These are phyloP conservation scores for Sarcophaga caerulescens DNA, from an alignment of 2,888 invertebrate genomes.

Conservation along the genomic window DNA sequence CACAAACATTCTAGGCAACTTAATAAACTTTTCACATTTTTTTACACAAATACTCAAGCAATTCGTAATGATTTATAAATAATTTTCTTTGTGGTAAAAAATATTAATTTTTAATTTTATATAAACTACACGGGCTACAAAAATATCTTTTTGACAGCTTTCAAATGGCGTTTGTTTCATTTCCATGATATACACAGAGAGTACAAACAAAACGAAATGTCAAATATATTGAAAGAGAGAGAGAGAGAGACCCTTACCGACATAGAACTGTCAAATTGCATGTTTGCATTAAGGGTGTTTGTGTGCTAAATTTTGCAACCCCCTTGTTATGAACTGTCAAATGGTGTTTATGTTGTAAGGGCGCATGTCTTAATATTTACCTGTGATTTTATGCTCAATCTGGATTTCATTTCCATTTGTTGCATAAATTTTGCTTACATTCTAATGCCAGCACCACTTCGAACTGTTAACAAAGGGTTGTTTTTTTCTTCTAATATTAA, in stretches of 20 bases:
- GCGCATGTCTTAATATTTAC: slow-evolving; percentile 44
- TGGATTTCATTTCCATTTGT: slow-evolving; percentile 18
- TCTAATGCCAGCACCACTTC: background rate
- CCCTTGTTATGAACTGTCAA: slow-evolving; percentile 32
- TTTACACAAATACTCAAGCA: background rate
- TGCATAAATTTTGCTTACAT: slow-evolving; percentile 2
- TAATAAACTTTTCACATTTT: background rate
- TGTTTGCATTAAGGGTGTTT: slow-evolving; percentile 7
- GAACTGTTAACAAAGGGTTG: slow-evolving; percentile 42
- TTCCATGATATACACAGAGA: slow-evolving; percentile 32
- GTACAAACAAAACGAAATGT: slow-evolving; percentile 5
- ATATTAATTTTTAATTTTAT: slow-evolving; percentile 37
- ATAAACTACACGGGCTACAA: slow-evolving; percentile 24
- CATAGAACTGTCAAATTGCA: slow-evolving; percentile 37
- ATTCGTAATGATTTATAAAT: background rate
- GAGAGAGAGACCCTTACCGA: background rate
- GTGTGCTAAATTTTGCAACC: slow-evolving; percentile 22
- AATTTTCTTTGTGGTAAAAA: background rate
- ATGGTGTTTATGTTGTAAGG: slow-evolving; percentile 43
- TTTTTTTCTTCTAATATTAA: slow-evolving; percentile 18
- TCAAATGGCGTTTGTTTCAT: slow-evolving; percentile 58
- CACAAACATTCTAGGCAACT: background rate
- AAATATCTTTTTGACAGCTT: slow-evolving; percentile 61
- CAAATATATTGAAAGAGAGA: background rate
- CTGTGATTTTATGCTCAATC: background rate